A percentile compares a stretch with the other conserved stretches of the same genome.
phyloP scores from a whole-genome alignment of 2,797 vertebrate species.

The Luscinia megarhynchos region DNA sequence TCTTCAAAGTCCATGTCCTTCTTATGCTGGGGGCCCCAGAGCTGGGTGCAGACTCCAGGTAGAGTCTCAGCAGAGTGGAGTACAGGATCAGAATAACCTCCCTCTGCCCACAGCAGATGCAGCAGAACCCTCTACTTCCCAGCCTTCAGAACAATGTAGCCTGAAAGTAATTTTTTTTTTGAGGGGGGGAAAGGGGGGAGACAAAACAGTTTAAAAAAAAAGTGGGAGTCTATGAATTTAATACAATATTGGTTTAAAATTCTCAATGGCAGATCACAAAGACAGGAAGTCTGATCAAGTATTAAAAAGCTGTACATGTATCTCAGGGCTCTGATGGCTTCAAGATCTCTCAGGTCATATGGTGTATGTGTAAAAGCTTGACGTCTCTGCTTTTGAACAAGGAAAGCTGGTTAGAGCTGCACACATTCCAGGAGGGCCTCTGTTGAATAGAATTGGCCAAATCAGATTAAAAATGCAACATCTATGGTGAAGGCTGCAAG shows the following conservation, averaged over 20 bases:
- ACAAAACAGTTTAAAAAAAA: background rate
- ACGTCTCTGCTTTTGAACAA: background rate
- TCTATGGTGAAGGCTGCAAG: slow-evolving; percentile 32
- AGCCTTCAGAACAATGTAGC: background rate
- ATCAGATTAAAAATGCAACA: slow-evolving; percentile 56
- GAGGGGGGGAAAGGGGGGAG: fast-evolving
- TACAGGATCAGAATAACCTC: background rate
- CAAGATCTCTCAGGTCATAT: background rate
- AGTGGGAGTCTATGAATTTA: background rate
- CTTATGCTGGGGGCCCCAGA: background rate
- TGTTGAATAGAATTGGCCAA: slow-evolving; percentile 51
- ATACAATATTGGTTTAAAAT: background rate
- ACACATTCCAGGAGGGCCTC: slow-evolving; percentile 22
- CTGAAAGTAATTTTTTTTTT: background rate
- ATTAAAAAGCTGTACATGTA: background rate
- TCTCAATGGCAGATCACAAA: background rate
- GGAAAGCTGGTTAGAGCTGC: slow-evolving; percentile 8
- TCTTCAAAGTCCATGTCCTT: background rate
- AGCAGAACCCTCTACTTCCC: background rate
- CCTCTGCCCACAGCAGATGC: background rate
- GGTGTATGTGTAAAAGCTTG: background rate
- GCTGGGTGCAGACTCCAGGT: background rate
- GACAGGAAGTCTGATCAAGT: background rate
- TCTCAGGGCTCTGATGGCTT: background rate
- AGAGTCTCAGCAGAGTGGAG: background rate